These are phyloP conservation scores for Neotoxoptera formosana DNA, from an alignment of 1,140 invertebrate species.

Conservation along the genomic window DNA sequence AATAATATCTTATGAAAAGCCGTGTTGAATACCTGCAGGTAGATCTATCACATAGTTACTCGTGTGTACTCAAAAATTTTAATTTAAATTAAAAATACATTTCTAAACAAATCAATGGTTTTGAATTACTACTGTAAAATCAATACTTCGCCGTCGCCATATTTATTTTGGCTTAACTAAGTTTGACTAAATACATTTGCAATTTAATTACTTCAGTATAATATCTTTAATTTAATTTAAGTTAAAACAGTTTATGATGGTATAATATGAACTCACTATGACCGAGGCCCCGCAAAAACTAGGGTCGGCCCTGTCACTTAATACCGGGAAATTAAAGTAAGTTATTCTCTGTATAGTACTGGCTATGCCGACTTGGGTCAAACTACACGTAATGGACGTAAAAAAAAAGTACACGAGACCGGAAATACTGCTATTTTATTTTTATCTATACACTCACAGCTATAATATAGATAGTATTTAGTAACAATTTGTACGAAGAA, in stretches of 20 bases:
- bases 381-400: not conserved
- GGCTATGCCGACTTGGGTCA: not conserved
- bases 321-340: too few relatives aligned
- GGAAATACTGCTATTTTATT: not conserved
- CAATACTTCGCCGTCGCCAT: not conserved
- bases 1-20: too few relatives aligned
- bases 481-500: too few relatives aligned
- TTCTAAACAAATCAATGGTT: not conserved
- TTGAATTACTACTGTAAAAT: not conserved
- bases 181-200: too few relatives aligned
- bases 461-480: too few relatives aligned
- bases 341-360: not conserved
- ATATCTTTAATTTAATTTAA: not conserved
- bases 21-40: too few relatives aligned
- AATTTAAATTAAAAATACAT: not conserved
- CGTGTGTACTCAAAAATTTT: not conserved
- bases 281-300: too few relatives aligned
- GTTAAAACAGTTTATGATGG: too few relatives aligned
- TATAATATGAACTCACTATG: too few relatives aligned
- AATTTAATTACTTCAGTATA: not conserved
- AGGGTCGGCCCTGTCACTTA: too few relatives aligned
- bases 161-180: not conserved
- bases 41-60: too few relatives aligned
- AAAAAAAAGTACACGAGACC: too few relatives aligned
- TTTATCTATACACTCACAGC: not conserved